Evolutionary conservation across 2,113 vertebrate genomes (phyloP), one percentile per base, ranked within the genome.

Genomic region (Colinus virginianus): DNA sequence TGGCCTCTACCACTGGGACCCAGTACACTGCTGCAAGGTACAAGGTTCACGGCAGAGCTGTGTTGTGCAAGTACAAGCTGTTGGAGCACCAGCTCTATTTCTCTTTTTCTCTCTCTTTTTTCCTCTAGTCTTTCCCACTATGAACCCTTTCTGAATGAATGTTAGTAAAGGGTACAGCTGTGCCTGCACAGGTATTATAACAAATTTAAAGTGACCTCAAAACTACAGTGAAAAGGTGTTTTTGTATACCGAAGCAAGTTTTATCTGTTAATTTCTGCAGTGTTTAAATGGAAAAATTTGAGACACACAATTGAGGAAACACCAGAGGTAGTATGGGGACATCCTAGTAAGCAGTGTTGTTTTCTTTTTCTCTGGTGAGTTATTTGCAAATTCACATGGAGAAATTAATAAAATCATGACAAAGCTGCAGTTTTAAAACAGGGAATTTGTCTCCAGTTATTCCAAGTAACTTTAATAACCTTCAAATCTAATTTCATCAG

Each of bases 51-150:
- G 23, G 42, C 0, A 25, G 28, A 34, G 53, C 0, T 28, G 19
- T 84, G 34, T 53, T 64, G 66, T 48, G 78, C 40, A 63, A 22
- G 22, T 56, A 13, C 51, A 45, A 13, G 34, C 22, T 71, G 19
- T 16, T 61, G 32, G 22, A 64, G n/a, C 30, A 82, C 4, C 32
- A 86, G 13, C 23, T 40, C 7, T 25, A n/a, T 58, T 11, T 5
- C 32, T 80, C 32, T 0, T 1, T 2, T 42, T 67, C 43, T 18
- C 32, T 78, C 32, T 0, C 1, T 2, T 42, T 63, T 40, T 18
- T 76, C 26, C 34, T 61, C 43, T 72, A 13, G 4, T 84, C n/a
- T 72, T 78, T 40, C 43, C 78, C 36, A n/a, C 46, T 84, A 40
- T 36, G 71, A 77, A 15, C 16, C 51, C 25, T 23, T 68, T 68